Evolutionary conservation across 2,797 vertebrate species (phyloP), one percentile per base, ranked within the genome.

Genomic region (Neoniphon sammara): DNA sequence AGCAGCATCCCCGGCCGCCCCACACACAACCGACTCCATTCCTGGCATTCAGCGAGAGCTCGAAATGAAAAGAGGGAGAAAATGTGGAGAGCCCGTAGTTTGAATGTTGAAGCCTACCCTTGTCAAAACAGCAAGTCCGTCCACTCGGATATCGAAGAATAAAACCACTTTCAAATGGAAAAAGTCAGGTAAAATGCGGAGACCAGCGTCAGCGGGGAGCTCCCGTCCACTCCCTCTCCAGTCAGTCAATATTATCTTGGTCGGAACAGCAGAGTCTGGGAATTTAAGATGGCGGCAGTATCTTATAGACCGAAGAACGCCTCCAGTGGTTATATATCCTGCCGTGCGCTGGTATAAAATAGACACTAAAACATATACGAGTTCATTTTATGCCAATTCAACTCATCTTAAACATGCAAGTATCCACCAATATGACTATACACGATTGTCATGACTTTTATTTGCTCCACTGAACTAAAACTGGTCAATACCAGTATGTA

Each of bases 281-380:
- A 91, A 87, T 89, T 92, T 94, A 96, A 96, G 94, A 96, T 96
- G 95, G 95, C 95, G 95, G 91, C 93, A 73, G 1, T 0, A 55
- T 72, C 89, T 91, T 93, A 92, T 90, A 93, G 89, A 87, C 93
- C 92, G 92, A 66, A 95, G 91, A 91, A 90, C 93, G 87, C 85
- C 92, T 84, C 71, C 58, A 61, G 69, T 74, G 60, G 74, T 46
- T 36, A 15, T 15, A 84, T 95, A 95, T 95, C 92, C 94, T 85
- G 86, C 92, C 94, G 93, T 89, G 53, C 47, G 20, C 15, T 57
- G 31, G 18, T 55, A 87, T 60, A 90, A 94, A 93, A 76, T 94
- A 94, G 94, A 90, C 56, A 80, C 89, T 18, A 73, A 70, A 47
- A 36, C 17, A 6, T 2, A 56, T 27, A 50, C 1, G 9, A 14